Conservation (phyloP, 2,113 vertebrate genomes). For the Chaenogobius annularis region DNA sequence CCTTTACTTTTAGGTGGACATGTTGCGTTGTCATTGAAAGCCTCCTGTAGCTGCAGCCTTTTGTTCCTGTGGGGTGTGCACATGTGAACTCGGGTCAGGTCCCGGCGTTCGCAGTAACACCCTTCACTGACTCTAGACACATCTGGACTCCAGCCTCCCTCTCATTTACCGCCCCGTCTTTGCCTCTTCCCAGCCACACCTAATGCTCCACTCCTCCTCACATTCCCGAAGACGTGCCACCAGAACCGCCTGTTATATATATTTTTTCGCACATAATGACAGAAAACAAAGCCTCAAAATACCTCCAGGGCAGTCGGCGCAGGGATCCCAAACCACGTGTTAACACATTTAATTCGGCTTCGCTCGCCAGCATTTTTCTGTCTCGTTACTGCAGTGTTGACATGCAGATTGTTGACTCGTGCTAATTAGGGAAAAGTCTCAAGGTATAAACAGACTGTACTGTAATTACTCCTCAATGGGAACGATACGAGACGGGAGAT, state of each 20-base stretch:
- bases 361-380: neutral
- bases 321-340: neutral
- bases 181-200: conserved; percentile 51
- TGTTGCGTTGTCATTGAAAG: too few relatives aligned
- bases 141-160: conserved; percentile 62
- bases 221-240: conserved; percentile 22
- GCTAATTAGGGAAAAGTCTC: neutral
- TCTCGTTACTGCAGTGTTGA: neutral
- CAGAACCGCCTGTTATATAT: conserved; percentile 38
- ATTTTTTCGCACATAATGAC: conserved; percentile 20
- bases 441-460: conserved; percentile 1
- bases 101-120: conserved; percentile 51
- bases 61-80: conserved; percentile 41
- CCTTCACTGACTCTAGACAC: conserved; percentile 47
- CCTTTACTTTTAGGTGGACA: too few relatives aligned
- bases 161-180: conserved; percentile 36
- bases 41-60: neutral
- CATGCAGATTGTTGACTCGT: neutral
- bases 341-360: neutral
- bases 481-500: neutral
- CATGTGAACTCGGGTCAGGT: conserved; percentile 49
- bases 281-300: conserved; percentile 30
- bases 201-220: conserved; percentile 15
- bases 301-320: conserved; percentile 13
- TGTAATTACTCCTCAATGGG: neutral